phyloP scores from a whole-genome alignment of 2,113 vertebrate species.

The Tonatia bakeri region DNA sequence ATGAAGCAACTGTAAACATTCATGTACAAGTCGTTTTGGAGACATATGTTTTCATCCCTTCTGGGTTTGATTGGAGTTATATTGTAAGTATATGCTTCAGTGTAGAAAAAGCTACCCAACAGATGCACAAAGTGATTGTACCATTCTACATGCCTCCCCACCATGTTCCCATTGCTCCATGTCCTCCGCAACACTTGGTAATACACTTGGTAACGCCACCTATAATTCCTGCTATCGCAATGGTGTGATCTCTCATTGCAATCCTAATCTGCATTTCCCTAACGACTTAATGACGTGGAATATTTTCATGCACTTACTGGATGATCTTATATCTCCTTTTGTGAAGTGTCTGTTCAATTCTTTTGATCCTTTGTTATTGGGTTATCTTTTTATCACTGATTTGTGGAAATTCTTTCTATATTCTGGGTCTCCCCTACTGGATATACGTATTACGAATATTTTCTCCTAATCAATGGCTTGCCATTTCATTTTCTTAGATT shows the following conservation, averaged over 20 bases:
- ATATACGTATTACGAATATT: not conserved
- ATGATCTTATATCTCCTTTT: not conserved
- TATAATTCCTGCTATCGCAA: not conserved
- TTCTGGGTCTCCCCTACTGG: not conserved
- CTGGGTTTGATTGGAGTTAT: not conserved
- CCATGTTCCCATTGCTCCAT: not conserved
- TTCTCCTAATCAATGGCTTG: not conserved
- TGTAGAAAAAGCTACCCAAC: not conserved
- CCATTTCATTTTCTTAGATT: not conserved
- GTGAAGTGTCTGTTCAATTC: not conserved
- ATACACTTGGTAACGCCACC: not conserved
- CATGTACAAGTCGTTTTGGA: not conserved
- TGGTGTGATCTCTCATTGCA: not conserved
- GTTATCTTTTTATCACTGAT: not conserved
- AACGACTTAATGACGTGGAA: not conserved
- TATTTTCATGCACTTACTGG: not conserved
- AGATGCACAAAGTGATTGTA: not conserved
- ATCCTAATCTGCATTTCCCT: not conserved
- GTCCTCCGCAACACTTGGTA: not conserved
- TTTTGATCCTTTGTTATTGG: not conserved
- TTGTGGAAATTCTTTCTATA: not conserved
- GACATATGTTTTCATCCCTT: not conserved
- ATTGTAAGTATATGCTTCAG: not conserved
- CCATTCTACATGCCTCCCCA: not conserved
- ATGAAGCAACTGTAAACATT: slow-evolving; percentile 1